A percentile compares a stretch with the other conserved stretches of the same genome.
Evolutionary conservation across 2,888 invertebrate species (phyloP).

Genomic region (Spilarctia lutea): DNA sequence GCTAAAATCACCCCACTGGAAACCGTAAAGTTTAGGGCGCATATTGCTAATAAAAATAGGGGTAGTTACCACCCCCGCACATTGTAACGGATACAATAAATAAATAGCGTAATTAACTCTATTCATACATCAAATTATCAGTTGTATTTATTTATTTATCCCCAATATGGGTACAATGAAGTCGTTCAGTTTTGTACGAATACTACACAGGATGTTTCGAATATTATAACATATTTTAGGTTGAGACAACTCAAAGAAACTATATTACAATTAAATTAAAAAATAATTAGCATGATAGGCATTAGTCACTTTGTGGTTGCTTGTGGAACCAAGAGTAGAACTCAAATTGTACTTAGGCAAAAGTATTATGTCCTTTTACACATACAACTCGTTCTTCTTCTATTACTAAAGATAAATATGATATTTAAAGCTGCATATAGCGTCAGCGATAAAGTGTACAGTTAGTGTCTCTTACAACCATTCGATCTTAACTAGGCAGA

Average conservation of each 20-base stretch:
- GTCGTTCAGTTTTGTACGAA: constrained; percentile 35
- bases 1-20: constrained; percentile 63
- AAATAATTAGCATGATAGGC: background rate
- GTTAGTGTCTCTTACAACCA: too few species aligned
- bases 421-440: too few species aligned
- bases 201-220: constrained; percentile 2
- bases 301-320: background rate
- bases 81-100: constrained; percentile 83
- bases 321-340: background rate
- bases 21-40: constrained; percentile 67
- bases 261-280: background rate
- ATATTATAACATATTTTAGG: background rate
- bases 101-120: constrained; percentile 81
- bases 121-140: constrained; percentile 82
- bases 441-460: too few species aligned
- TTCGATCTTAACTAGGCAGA: too few species aligned
- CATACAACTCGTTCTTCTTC: too few species aligned
- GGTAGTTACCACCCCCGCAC: constrained; percentile 63
- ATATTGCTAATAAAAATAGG: constrained; percentile 74
- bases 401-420: too few species aligned
- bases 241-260: background rate
- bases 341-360: background rate
- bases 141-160: constrained; percentile 65
- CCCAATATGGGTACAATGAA: constrained; percentile 65
- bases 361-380: too few species aligned